phyloP scores from a whole-genome alignment of 1,140 invertebrate genomes.

The Samia ricini region DNA sequence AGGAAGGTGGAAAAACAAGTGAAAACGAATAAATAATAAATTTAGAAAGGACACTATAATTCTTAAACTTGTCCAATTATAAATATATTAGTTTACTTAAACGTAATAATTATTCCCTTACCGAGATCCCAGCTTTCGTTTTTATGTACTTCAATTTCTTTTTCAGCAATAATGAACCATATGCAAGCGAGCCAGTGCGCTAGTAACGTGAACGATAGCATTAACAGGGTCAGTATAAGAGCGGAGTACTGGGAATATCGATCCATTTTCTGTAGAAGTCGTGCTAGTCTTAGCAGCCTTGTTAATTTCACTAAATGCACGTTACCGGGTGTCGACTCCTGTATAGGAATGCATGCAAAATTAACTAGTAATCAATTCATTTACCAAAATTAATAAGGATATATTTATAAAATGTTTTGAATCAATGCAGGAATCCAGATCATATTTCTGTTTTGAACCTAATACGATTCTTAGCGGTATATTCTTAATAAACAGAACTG shows the following conservation, averaged over 20 bases:
- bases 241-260: constrained; percentile 97
- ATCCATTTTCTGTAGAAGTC: constrained; percentile 98
- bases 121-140: constrained; percentile 86
- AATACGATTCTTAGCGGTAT: no score
- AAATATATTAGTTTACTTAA: neutral
- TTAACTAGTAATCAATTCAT: no score
- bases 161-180: constrained; percentile 98
- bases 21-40: neutral
- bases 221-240: constrained; percentile 95
- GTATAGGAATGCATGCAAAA: constrained; percentile 5
- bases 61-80: neutral
- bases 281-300: constrained; percentile 91
- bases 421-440: no score
- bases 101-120: constrained; percentile 49
- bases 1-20: no score
- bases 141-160: constrained; percentile 86
- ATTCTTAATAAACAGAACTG: no score
- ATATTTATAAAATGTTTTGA: no score
- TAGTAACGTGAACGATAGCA: constrained; percentile 96
- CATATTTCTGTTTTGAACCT: no score
- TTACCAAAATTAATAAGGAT: no score
- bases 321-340: constrained; percentile 81
- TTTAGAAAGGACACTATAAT: neutral
- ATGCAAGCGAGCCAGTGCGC: constrained; percentile 99
- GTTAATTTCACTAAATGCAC: constrained; percentile 98